phyloP scores from a whole-genome alignment of 1,140 invertebrate genomes.

The Dreissena rostriformis region DNA sequence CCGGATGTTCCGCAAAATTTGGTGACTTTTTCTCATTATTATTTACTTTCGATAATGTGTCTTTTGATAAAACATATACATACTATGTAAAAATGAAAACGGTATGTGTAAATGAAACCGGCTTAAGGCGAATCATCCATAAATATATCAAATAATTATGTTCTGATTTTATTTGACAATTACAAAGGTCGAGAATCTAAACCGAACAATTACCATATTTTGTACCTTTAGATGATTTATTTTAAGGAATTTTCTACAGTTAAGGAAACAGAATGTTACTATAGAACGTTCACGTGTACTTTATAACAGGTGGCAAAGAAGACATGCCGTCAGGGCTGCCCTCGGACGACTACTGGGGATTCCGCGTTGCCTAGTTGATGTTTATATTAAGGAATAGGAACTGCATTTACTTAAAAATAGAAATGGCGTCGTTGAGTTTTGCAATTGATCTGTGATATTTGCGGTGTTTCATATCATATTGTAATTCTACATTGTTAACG shows the following conservation, averaged over 20 bases:
- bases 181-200: not conserved
- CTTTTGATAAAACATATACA: too few species aligned
- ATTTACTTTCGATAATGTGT: too few species aligned
- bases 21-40: too few species aligned
- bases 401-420: conserved; percentile 72
- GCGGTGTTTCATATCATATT: not conserved
- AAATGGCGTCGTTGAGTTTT: conserved; percentile 59
- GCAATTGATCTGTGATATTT: conserved; percentile 15
- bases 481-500: not conserved
- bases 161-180: not conserved
- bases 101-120: too few species aligned
- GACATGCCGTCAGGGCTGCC: conserved; percentile 84
- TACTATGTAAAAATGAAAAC: not conserved
- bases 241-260: not conserved
- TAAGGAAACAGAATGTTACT: not conserved
- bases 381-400: conserved; percentile 69
- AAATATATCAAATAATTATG: not conserved
- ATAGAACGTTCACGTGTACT: conserved; percentile 8
- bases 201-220: not conserved
- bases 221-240: not conserved
- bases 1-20: too few species aligned
- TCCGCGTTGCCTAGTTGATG: conserved; percentile 84
- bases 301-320: conserved; percentile 82
- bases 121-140: not conserved
- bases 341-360: conserved; percentile 84